These are phyloP conservation scores for Bemisia tabaci DNA, from an alignment of 1,140 invertebrate species.

Conservation along the genomic window DNA sequence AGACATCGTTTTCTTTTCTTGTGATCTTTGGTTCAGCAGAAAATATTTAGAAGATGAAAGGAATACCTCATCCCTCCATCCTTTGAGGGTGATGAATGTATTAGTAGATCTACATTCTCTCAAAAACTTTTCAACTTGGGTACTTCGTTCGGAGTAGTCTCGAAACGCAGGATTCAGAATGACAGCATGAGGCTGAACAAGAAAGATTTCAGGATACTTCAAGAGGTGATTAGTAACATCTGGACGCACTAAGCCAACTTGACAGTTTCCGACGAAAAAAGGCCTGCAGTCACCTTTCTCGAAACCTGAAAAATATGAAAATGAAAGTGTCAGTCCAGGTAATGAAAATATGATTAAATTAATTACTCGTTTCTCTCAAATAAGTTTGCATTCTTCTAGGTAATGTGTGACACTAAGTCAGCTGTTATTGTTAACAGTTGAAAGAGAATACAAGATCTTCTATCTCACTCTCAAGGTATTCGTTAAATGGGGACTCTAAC, in stretches of 20 bases:
- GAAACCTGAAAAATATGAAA: conserved; percentile 40
- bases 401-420: background rate
- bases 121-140: conserved; percentile 63
- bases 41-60: too few species aligned
- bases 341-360: background rate
- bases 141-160: conserved; percentile 64
- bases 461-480: too few species aligned
- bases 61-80: conserved; percentile 86
- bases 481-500: too few species aligned
- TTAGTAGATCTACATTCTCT: conserved; percentile 50
- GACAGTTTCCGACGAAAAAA: conserved; percentile 71
- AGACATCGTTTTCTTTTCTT: too few species aligned
- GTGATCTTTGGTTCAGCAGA: too few species aligned
- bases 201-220: conserved; percentile 62
- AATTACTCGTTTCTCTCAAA: too few species aligned
- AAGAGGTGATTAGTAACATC: conserved; percentile 66
- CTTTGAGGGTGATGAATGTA: conserved; percentile 54
- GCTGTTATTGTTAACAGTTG: background rate
- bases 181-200: conserved; percentile 42
- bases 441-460: conserved; percentile 4
- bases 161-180: conserved; percentile 71
- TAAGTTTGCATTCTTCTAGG: background rate
- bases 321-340: conserved; percentile 1
- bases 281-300: conserved; percentile 61
- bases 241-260: conserved; percentile 71